These are phyloP conservation scores for Catharus fuscescens DNA, from an alignment of 2,113 vertebrate species.

Conservation along the genomic window DNA sequence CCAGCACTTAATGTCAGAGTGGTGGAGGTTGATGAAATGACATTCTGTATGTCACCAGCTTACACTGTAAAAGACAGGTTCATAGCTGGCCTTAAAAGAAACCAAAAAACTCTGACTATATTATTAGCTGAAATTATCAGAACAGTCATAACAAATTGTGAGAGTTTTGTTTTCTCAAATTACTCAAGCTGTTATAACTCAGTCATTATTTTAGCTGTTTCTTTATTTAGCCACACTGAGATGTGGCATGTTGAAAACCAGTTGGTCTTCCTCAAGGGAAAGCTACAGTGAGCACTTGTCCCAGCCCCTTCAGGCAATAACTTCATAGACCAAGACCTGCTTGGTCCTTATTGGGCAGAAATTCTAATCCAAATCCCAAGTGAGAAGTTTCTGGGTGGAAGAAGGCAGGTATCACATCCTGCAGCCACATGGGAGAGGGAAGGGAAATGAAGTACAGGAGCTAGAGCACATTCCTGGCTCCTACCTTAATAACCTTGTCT, in stretches of 20 bases:
- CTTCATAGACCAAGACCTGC: background rate
- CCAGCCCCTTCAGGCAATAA: background rate
- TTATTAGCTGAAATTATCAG: background rate
- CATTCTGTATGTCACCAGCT: background rate
- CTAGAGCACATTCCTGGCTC: background rate
- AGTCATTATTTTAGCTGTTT: background rate
- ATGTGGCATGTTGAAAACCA: background rate
- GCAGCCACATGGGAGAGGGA: background rate
- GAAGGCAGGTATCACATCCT: background rate
- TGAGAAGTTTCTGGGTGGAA: background rate
- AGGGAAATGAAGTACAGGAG: background rate
- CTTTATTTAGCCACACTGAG: background rate
- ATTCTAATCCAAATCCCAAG: background rate
- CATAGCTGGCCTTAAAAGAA: background rate
- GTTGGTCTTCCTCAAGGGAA: background rate
- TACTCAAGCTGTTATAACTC: background rate
- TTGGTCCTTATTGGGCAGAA: background rate
- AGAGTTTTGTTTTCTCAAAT: background rate
- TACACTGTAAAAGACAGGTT: background rate
- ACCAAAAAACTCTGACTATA: background rate
- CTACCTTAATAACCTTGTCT: slow-evolving; percentile 96
- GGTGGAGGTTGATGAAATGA: background rate
- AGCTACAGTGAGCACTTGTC: background rate
- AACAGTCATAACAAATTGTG: background rate
- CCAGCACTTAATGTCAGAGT: background rate